Base-by-base conservation (phyloP, 2,113 vertebrate species). In the Damaliscus lunatus region DNA sequence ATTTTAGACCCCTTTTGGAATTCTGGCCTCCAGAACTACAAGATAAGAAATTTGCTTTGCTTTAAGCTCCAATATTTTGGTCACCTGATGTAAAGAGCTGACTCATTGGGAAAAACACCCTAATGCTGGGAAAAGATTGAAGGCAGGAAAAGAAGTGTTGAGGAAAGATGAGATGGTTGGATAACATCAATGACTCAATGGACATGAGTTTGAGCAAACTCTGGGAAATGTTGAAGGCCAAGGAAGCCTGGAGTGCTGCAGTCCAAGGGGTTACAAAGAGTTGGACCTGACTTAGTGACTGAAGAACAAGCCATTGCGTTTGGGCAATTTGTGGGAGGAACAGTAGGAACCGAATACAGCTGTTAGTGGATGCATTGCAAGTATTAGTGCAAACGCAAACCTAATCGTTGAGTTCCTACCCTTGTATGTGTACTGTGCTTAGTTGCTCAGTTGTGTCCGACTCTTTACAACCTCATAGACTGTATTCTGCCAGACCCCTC, bases 161-260 rank as follows among this genome's bases (percentile, higher is more conserved):
- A 43, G 6, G 23, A 77, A 77, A 6, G 12, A 43, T 77, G 23
- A 77, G 40, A 27, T 77, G 40, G 71, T 43, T 40, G 23, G 12
- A 77, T 77, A 40, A 1, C 40, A 77, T 77, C 40, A 77, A 3
- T 77, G 12, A 43, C 21, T 77, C 40, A 77, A 7, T 27, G 36
- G 40, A 77, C 40, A 77, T 43, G 40, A 77, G 23, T 77, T 77
- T 77, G 71, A 77, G 71, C 21, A 43, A 77, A 43, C 12, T 43
- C 21, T 77, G 71, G 40, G 40, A 77, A 43, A 43, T 43, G 71
- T 25, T 43, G 40, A 77, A 77, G 71, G 12, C 71, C 71, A 43
- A 7, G 6, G 71, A 77, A 77, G 13, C 23, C 13, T 27, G 71
- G 40, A 0, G 0, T 77, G 12, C 40, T 77, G 40, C 71, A 43